These are phyloP conservation scores for Cordilura impudica DNA, from an alignment of 2,888 invertebrate species.

Conservation along the genomic window DNA sequence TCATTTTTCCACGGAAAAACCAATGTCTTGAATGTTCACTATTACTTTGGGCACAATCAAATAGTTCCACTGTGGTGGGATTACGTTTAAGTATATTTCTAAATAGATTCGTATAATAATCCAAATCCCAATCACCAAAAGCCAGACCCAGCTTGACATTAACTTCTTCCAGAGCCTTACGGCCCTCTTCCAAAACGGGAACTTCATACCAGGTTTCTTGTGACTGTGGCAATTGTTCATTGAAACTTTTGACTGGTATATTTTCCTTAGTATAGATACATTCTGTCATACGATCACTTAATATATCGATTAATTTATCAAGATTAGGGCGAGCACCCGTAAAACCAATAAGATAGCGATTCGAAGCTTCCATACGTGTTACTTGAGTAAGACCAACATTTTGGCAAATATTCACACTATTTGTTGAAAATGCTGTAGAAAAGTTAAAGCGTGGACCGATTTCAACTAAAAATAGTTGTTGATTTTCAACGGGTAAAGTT, in stretches of 20 bases:
- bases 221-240: constrained; percentile 82
- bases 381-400: constrained; percentile 88
- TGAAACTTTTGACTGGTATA: constrained; percentile 83
- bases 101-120: constrained; percentile 93
- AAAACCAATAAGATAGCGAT: constrained; percentile 85
- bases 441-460: constrained; percentile 96
- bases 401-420: constrained; percentile 95
- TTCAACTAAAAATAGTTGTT: constrained; percentile 82
- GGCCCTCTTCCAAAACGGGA: constrained; percentile 88
- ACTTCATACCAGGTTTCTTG: constrained; percentile 91
- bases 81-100: constrained; percentile 89
- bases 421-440: constrained; percentile 96
- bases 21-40: constrained; percentile 99
- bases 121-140: constrained; percentile 94
- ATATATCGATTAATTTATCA: constrained; percentile 79
- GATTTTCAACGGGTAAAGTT: constrained; percentile 68
- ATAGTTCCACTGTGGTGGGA: constrained; percentile 98
- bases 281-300: constrained; percentile 96
- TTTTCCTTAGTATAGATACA: constrained; percentile 87
- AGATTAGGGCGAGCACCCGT: constrained; percentile 35
- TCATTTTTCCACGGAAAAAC: constrained; percentile 96
- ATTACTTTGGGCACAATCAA: constrained; percentile 98
- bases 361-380: constrained; percentile 88
- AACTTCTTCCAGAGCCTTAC: constrained; percentile 88
- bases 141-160: constrained; percentile 90